Evolutionary conservation across 2,888 invertebrate genomes (phyloP).

Genomic region (Syrphus vitripennis): DNA sequence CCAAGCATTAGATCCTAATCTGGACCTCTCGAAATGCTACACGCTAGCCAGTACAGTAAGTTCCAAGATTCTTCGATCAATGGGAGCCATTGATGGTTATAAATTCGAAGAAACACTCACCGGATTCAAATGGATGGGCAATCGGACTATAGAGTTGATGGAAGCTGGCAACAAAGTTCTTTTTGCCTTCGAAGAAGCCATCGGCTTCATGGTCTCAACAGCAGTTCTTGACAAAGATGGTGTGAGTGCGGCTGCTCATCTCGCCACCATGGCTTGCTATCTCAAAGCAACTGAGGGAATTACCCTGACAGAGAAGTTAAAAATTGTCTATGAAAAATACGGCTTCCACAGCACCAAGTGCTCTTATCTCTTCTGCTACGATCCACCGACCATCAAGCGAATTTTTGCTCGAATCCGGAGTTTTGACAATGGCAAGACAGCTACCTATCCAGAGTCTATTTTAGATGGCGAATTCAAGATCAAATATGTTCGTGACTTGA

Average conservation of each 20-base stretch:
- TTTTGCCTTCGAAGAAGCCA: conserved; percentile 99
- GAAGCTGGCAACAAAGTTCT: conserved; percentile 89
- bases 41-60: conserved; percentile 97
- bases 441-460: conserved; percentile 88
- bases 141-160: conserved; percentile 88
- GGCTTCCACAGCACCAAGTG: conserved; percentile 94
- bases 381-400: conserved; percentile 85
- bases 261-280: conserved; percentile 89
- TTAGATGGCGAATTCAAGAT: conserved; percentile 85
- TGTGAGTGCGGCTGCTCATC: conserved; percentile 91
- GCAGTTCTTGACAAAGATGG: conserved; percentile 98
- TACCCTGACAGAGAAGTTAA: conserved; percentile 85
- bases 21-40: conserved; percentile 85
- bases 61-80: conserved; percentile 94
- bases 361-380: conserved; percentile 94
- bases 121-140: conserved; percentile 99
- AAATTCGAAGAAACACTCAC: conserved; percentile 94
- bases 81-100: conserved; percentile 90
- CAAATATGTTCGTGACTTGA: conserved; percentile 91
- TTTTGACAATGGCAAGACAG: conserved; percentile 81
- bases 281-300: conserved; percentile 84
- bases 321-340: conserved; percentile 90
- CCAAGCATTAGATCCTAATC: conserved; percentile 81
- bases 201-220: conserved; percentile 97
- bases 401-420: conserved; percentile 93